Percentiles rank a stretch among this genome's conserved stretches.
These are phyloP conservation scores for Aspiorhynchus laticeps DNA, from an alignment of 2,113 vertebrate genomes.

Conservation along the genomic window DNA sequence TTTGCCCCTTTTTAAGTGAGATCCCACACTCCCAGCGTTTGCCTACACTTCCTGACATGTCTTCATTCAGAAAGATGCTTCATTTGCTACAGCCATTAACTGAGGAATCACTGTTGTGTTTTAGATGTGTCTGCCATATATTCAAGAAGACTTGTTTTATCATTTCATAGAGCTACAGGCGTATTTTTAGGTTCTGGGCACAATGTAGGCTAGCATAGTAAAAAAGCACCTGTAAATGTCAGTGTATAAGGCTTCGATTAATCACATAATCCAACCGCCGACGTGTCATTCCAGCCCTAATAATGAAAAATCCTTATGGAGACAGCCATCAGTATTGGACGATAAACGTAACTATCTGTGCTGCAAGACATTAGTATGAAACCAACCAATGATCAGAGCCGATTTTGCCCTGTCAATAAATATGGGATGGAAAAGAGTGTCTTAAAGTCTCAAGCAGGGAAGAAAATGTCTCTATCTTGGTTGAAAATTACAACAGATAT, in stretches of 20 bases:
- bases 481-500: background rate
- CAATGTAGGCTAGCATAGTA: background rate
- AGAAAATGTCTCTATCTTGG: background rate
- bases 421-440: background rate
- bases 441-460: background rate
- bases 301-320: background rate
- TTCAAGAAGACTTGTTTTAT: background rate
- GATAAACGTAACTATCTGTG: background rate
- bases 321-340: background rate
- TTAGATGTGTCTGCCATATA: background rate
- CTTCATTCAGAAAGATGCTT: slow-evolving; percentile 23
- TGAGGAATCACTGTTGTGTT: background rate
- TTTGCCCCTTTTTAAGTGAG: background rate
- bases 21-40: slow-evolving; percentile 5
- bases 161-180: background rate
- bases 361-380: background rate
- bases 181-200: background rate
- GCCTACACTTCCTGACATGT: slow-evolving; percentile 4
- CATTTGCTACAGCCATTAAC: background rate
- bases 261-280: background rate
- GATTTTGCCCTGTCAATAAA: background rate
- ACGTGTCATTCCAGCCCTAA: background rate
- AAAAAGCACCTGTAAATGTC: background rate
- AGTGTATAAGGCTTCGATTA: background rate
- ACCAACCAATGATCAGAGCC: background rate